Evolutionary conservation across 2,113 vertebrate genomes (phyloP).

Genomic region (Eubucco bourcierii): DNA sequence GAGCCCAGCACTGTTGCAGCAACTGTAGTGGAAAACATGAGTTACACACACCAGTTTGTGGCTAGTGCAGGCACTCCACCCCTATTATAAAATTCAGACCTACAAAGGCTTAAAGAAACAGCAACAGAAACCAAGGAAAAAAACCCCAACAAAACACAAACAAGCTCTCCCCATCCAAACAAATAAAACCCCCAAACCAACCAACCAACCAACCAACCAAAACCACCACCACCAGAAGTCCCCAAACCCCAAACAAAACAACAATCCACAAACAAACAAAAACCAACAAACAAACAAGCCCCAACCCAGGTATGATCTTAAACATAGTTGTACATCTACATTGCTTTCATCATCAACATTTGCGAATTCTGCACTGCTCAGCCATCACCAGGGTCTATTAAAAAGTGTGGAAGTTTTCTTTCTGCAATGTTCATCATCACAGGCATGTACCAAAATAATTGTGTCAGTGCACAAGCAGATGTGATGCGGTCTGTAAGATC

Average conservation of each 20-base stretch:
- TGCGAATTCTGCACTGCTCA: neutral
- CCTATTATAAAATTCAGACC: neutral
- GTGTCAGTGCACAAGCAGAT: neutral
- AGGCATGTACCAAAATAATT: neutral
- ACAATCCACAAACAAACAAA: no score
- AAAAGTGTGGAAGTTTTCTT: neutral
- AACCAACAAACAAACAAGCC: no score
- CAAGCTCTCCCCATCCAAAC: no score
- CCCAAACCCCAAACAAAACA: no score
- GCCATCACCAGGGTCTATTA: neutral
- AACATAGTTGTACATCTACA: neutral
- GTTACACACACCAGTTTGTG: neutral
- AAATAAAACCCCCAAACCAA: no score
- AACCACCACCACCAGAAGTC: no score
- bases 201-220: no score
- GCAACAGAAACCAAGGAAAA: no score
- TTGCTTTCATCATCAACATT: neutral
- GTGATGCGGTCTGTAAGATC: neutral
- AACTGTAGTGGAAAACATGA: slow-evolving; percentile 48
- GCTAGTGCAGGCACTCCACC: neutral
- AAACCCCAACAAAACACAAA: no score
- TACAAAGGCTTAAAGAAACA: neutral
- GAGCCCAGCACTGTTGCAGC: neutral
- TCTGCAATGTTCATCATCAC: neutral
- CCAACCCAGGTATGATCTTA: neutral